These are phyloP conservation scores for Atta cephalotes DNA, from an alignment of 1,140 invertebrate species.

Conservation along the genomic window DNA sequence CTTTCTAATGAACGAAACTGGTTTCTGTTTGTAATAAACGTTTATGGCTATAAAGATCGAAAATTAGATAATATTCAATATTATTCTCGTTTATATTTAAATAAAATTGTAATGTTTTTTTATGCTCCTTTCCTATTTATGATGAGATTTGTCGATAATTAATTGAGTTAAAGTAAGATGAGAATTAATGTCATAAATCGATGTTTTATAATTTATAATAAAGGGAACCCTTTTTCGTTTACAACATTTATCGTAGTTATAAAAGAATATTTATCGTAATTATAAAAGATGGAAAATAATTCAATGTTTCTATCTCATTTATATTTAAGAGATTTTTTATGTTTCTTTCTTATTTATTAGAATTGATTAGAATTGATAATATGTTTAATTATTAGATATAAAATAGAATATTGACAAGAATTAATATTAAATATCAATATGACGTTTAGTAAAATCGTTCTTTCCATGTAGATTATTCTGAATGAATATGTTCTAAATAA, in stretches of 20 bases:
- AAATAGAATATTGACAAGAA: neutral
- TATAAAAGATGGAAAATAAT: neutral
- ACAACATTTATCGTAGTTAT: neutral
- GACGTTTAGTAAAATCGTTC: too few species aligned
- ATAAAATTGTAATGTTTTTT: neutral
- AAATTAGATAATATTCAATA: neutral
- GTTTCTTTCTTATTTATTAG: neutral
- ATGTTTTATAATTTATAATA: neutral
- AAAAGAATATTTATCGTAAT: neutral
- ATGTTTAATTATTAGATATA: neutral
- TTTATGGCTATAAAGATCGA: neutral
- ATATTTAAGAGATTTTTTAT: neutral
- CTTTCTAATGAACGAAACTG: neutral
- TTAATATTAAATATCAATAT: neutral
- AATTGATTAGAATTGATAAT: neutral
- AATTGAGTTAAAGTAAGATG: neutral
- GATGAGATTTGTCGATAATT: neutral
- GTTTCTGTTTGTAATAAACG: constrained; percentile 6
- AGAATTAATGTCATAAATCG: neutral
- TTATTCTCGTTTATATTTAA: neutral
- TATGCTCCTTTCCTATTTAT: neutral
- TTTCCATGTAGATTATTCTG: neutral
- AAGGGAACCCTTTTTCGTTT: neutral
- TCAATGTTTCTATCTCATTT: neutral
- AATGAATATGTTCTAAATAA: constrained; percentile 9